Conservation (phyloP, 2,113 vertebrate species). For the Crotophaga sulcirostris region DNA sequence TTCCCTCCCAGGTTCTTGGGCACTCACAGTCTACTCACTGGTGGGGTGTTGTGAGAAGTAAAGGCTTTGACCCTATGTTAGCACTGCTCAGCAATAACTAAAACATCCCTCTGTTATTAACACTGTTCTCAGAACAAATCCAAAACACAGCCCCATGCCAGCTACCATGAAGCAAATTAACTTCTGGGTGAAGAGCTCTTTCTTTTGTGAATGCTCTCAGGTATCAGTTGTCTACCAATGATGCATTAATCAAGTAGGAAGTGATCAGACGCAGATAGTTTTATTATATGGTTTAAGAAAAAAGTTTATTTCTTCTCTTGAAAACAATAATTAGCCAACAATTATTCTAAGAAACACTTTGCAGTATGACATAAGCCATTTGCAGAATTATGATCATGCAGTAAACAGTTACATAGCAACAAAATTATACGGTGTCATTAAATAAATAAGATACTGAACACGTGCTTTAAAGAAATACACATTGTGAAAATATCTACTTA, state of each 20-base stretch:
- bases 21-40: too few species aligned
- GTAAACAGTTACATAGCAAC: neutral
- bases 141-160: too few species aligned
- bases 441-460: neutral
- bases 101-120: too few species aligned
- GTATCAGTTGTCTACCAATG: rapidly evolving
- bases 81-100: too few species aligned
- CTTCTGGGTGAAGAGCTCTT: neutral
- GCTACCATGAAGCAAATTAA: too few species aligned
- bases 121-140: too few species aligned
- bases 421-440: rapidly evolving
- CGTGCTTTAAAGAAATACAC: neutral
- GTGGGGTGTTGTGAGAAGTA: too few species aligned
- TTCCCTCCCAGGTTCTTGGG: too few species aligned
- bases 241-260: neutral
- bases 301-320: neutral
- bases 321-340: neutral
- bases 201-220: neutral
- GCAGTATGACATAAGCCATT: neutral
- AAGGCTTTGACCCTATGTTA: too few species aligned
- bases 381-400: neutral
- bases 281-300: neutral
- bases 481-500: neutral
- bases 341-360: neutral
- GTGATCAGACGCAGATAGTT: neutral